A percentile compares a stretch with the other conserved stretches of the same genome.
Conservation (phyloP, 2,797 vertebrate species). For the Yasuhikotakia modesta region DNA sequence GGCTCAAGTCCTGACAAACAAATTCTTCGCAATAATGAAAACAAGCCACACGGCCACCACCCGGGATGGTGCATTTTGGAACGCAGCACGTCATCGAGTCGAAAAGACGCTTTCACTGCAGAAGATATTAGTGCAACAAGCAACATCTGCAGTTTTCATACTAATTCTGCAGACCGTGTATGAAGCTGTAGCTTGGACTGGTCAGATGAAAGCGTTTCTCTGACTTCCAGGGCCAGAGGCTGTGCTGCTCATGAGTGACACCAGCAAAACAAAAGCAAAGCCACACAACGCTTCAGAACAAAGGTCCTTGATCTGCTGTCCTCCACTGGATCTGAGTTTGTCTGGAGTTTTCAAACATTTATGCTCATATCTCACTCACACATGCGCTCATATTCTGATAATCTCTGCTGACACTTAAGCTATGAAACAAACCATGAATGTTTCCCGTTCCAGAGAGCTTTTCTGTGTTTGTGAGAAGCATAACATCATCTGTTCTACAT, state of each 20-base stretch:
- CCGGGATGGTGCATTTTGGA: neutral
- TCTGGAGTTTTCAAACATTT: constrained; percentile 5
- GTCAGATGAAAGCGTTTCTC: neutral
- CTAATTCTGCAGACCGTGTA: neutral
- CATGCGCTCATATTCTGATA: constrained; percentile 4
- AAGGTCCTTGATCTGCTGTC: no score
- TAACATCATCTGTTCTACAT: constrained; percentile 58
- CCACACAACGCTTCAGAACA: neutral
- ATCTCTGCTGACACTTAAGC: constrained; percentile 49
- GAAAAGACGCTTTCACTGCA: no score
- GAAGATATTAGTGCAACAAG: neutral
- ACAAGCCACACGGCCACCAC: neutral
- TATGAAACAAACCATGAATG: constrained; percentile 44
- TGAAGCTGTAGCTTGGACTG: neutral
- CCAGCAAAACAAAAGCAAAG: neutral
- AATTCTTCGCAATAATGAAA: constrained; percentile 1
- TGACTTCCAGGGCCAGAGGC: neutral
- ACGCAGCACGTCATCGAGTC: neutral
- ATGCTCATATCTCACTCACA: neutral
- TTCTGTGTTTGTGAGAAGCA: constrained; percentile 32
- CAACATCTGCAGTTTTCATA: constrained; percentile 17
- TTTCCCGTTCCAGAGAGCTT: constrained; percentile 44
- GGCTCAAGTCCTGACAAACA: neutral
- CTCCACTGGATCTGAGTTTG: neutral
- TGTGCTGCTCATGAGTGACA: neutral